Base-by-base conservation (phyloP, 2,888 invertebrate species). In the Melieria omissa region DNA sequence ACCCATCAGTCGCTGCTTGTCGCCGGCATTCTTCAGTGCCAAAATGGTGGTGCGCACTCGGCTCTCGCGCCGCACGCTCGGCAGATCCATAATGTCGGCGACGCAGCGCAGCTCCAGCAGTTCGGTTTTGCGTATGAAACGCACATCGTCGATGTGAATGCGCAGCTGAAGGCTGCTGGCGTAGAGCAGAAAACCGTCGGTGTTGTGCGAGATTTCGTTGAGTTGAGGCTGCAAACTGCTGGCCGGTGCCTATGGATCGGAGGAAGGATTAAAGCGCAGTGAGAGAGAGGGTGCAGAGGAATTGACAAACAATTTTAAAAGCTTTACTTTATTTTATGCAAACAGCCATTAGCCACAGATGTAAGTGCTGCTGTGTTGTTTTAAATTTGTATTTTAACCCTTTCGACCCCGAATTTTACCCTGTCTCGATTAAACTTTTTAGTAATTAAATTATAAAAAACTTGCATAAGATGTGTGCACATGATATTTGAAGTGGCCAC, bases 81-180 rank as follows among this genome's bases (percentile, higher is more conserved):
- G 79, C 69, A 85, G 76, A 44, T 79, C 82, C 80, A 85, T 81
- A 71, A 87, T 85, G 74, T 86, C 84, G 46, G 87, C 82, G 41
- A 78, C 80, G 78, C 86, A 87, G 74, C 85, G 85, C 75, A 87
- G 78, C 72, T 85, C 83, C 67, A 87, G 80, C 75, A 84, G 78
- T 73, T 85, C 86, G 74, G 82, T 85, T 72, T 83, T 83, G 72
- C 80, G 80, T 69, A 85, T 85, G 79, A 83, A 86, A 64, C 84
- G 85, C 78, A 81, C 80, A 81, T 86, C 84, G 73, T 86, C 86
- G 76, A 87, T 82, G 75, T 83, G 82, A 72, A 87, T 82, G 70
- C 86, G 86, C 74, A 87, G 80, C 76, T 86, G 86, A 76, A 86
- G 77, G 78, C 81, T 86, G 79, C 85, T 85, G 65, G 83, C 81